These are phyloP conservation scores for Agrypnia vestita DNA, from an alignment of 1,140 invertebrate species.

Conservation along the genomic window DNA sequence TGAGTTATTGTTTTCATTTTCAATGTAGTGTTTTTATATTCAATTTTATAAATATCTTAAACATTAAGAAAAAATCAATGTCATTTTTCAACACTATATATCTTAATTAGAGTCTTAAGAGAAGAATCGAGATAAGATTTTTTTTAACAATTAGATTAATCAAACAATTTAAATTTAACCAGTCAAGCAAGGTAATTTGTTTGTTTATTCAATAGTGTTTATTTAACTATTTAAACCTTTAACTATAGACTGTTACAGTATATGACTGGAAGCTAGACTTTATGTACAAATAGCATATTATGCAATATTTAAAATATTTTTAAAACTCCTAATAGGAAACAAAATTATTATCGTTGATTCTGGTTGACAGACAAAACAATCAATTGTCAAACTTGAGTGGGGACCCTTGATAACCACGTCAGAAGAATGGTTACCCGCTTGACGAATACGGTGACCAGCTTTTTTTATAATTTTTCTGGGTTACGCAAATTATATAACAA, in stretches of 20 bases:
- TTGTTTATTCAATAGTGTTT: background rate
- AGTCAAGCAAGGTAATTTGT: background rate
- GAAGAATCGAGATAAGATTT: conserved; percentile 16
- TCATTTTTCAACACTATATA: conserved; percentile 16
- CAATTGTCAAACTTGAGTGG: no score
- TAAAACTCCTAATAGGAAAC: no score
- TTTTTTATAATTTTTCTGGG: no score
- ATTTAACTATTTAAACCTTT: conserved; percentile 20
- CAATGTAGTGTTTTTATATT: background rate
- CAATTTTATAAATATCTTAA: conserved; percentile 26
- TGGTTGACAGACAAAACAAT: no score
- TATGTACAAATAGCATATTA: conserved; percentile 16
- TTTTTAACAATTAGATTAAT: conserved; percentile 20
- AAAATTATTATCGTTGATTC: no score
- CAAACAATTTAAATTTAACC: conserved; percentile 1
- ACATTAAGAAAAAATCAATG: conserved; percentile 17
- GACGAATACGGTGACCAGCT: no score
- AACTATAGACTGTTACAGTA: background rate
- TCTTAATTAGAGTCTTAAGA: conserved; percentile 18
- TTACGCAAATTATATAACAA: no score
- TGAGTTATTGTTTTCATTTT: conserved; percentile 12
- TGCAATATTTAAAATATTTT: no score
- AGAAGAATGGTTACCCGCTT: no score
- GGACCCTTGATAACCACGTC: no score
- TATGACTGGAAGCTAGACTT: conserved; percentile 19